phyloP scores from a whole-genome alignment of 2,888 invertebrate species.

The Gari tellinella region DNA sequence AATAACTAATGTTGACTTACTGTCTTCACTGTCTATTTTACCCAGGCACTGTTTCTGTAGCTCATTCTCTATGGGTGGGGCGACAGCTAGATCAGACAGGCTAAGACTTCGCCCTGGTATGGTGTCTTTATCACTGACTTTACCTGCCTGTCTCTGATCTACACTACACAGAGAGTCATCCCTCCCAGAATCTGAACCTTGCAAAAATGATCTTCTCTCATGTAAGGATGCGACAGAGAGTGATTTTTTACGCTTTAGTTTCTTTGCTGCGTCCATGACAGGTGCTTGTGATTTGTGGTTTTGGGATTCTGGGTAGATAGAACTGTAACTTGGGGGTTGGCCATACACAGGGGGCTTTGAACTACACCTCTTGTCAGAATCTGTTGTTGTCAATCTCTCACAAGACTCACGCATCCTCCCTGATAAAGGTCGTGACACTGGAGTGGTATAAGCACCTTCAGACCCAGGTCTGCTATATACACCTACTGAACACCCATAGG shows the following conservation, averaged over 20 bases:
- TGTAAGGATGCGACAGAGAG: conserved; percentile 59
- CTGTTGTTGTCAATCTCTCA: conserved; percentile 2
- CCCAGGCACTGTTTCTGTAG: conserved; percentile 54
- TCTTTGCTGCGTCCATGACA: conserved; percentile 51
- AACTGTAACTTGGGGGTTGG: conserved; percentile 48
- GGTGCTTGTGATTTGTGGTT: conserved; percentile 51
- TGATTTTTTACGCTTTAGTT: conserved; percentile 53
- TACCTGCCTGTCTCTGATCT: conserved; percentile 5
- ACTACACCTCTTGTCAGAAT: neutral
- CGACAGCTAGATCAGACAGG: conserved; percentile 60
- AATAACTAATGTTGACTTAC: conserved; percentile 34
- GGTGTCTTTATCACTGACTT: neutral
- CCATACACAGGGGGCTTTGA: conserved; percentile 37
- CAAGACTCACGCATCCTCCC: conserved; percentile 23
- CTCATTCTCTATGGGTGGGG: conserved; percentile 57
- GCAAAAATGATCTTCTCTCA: conserved; percentile 39
- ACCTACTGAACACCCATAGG: conserved; percentile 55
- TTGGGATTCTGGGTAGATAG: conserved; percentile 49
- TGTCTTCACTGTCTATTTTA: conserved; percentile 46
- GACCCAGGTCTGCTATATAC: conserved; percentile 41
- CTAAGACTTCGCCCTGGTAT: conserved; percentile 61
- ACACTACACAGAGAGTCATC: conserved; percentile 22
- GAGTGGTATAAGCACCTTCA: conserved; percentile 13
- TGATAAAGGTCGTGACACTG: conserved; percentile 17
- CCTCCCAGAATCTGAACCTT: conserved; percentile 15